Percentiles rank a stretch among this genome's conserved stretches.
Conservation (phyloP, 2,797 vertebrate genomes). For the Sebastes vulpes region DNA sequence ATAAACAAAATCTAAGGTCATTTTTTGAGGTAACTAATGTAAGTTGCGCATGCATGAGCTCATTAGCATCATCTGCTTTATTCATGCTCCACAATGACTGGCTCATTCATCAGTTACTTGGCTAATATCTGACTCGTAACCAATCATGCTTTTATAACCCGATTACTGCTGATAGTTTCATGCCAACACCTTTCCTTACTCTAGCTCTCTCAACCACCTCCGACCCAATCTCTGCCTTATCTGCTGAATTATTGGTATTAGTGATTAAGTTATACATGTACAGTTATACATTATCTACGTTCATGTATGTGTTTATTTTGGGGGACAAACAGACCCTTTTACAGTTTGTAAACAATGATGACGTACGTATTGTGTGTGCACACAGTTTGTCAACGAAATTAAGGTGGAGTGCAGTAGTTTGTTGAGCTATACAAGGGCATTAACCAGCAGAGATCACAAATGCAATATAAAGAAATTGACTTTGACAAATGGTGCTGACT, state of each 20-base stretch:
- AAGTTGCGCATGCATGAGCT: neutral
- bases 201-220: neutral
- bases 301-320: neutral
- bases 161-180: neutral
- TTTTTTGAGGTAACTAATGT: neutral
- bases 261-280: neutral
- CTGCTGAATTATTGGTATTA: neutral
- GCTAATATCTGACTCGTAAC: neutral
- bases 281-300: neutral
- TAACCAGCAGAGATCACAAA: no score
- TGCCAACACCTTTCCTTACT: neutral
- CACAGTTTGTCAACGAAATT: no score
- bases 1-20: neutral
- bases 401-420: no score
- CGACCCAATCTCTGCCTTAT: neutral
- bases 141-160: neutral
- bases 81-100: neutral
- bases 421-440: no score
- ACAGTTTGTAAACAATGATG: no score
- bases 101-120: neutral
- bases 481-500: no score
- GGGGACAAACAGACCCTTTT: no score
- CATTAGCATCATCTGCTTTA: neutral
- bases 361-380: no score
- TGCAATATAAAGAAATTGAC: no score